Evolutionary conservation across 2,113 vertebrate genomes (phyloP).

Genomic region (Lepidothrix coronata): DNA sequence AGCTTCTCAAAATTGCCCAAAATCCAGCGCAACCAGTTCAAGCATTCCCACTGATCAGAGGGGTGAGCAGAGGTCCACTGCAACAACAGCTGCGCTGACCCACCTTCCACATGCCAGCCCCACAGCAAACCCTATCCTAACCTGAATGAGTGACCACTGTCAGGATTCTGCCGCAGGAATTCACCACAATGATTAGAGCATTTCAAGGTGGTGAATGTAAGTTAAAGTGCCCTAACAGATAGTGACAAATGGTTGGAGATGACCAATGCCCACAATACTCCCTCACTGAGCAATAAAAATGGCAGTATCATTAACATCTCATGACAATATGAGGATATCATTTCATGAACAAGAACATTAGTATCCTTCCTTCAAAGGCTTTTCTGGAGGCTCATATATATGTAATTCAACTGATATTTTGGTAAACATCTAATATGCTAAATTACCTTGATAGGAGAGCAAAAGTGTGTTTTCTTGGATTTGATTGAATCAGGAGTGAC

Average conservation of each 20-base stretch:
- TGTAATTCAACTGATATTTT: not conserved
- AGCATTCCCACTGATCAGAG: not conserved
- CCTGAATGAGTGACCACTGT: fast-evolving
- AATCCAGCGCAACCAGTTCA: not conserved
- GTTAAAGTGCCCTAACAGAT: not conserved
- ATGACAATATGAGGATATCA: not conserved
- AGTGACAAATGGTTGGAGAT: not conserved
- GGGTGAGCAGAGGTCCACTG: fast-evolving
- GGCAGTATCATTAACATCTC: not conserved
- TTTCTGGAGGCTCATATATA: not conserved
- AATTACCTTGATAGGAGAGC: not conserved
- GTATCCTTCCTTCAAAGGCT: not conserved
- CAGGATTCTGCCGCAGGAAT: not conserved
- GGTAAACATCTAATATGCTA: not conserved
- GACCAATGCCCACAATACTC: not conserved
- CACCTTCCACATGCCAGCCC: fast-evolving
- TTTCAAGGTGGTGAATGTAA: not conserved
- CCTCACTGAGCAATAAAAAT: not conserved
- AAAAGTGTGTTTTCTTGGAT: not conserved
- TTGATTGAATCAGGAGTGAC: not conserved
- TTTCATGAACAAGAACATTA: not conserved
- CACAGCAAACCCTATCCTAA: not conserved
- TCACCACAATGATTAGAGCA: not conserved
- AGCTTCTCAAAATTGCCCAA: not conserved
- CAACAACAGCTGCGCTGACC: not conserved